A percentile compares a stretch with the other conserved stretches of the same genome.
Evolutionary conservation across 2,113 vertebrate genomes (phyloP).

Genomic region (Rattus rattus): DNA sequence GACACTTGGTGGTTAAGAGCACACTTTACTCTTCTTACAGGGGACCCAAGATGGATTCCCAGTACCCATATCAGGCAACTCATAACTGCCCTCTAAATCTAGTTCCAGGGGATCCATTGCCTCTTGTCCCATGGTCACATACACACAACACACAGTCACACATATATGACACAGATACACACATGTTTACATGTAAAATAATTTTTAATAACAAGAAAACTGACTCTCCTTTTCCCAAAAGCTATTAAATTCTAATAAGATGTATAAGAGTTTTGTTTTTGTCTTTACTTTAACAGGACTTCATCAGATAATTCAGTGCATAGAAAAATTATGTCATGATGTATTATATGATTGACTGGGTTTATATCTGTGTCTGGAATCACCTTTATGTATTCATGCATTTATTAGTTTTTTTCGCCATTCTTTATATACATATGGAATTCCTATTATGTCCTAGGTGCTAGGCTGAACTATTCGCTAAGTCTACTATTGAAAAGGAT

Average conservation of each 20-base stretch:
- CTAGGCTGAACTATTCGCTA: not conserved
- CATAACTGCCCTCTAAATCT: not conserved
- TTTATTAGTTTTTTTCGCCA: slow-evolving; percentile 8
- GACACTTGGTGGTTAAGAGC: not conserved
- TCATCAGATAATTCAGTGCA: not conserved
- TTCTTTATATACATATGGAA: not conserved
- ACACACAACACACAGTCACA: not conserved
- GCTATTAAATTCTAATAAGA: not conserved
- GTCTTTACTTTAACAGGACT: not conserved
- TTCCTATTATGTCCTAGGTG: not conserved
- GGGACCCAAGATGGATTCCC: not conserved
- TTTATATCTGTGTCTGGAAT: slow-evolving; percentile 31
- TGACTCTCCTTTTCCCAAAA: not conserved
- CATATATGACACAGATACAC: not conserved
- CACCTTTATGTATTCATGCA: not conserved
- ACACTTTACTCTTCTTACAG: not conserved
- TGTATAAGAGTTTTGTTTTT: not conserved
- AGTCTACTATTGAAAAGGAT: slow-evolving; percentile 9
- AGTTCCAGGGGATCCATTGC: not conserved
- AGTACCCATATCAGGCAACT: not conserved
- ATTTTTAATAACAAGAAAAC: not conserved
- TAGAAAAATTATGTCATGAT: slow-evolving; percentile 18
- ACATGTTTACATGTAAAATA: not conserved
- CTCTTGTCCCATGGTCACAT: not conserved
- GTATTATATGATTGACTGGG: not conserved